Evolutionary conservation across 1,140 invertebrate species (phyloP), one percentile per base, ranked within the genome.

Genomic region (Papilio machaon): DNA sequence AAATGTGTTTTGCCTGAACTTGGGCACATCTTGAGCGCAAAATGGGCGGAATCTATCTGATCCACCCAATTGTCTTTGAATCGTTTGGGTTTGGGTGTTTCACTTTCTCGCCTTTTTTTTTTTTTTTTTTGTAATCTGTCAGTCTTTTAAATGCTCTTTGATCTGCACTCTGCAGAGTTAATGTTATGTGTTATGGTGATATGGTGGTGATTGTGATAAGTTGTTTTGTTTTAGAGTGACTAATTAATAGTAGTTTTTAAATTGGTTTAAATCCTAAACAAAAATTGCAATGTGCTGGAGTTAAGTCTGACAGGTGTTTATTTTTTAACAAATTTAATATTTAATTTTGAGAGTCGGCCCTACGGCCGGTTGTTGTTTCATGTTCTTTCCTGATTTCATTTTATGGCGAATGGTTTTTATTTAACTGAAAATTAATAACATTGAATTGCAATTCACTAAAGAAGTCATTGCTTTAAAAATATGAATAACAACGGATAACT

Each of bases 221-320:
- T 79, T 79, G 77, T 67, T 79, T n/a, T 78, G 35, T 35, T 58
- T 78, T 79, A 67, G 43, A 60, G 58, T 79, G 77, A 79, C 77
- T 79, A 79, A 79, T 79, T 79, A n/a, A 64, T 64, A 60, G 54
- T 67, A 78, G 11, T 76, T 79, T 79, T 67, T n/a, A 19, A 79
- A 64, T 58, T 23, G 38, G 9, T 46, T 23, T 23, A 43, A 52
- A 23, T 60, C 11, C 60, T 79, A 46, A 64, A 9, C 23, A 67
- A 54, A 23, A 67, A 30, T 79, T 23, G 67, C 64, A 38, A 79
- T 64, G 58, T 38, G 64, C 43, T 38, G 38, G 35, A 46, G 60
- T 23, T 79, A 67, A 79, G 67, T 64, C 4, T 64, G 43, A 64
- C 60, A 67, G 58, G 58, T 79, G 64, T 11, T 64, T 64, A 46